Evolutionary conservation across 2,797 vertebrate species (phyloP), one percentile per base, ranked within the genome.

Genomic region (Malurus leucopterus): DNA sequence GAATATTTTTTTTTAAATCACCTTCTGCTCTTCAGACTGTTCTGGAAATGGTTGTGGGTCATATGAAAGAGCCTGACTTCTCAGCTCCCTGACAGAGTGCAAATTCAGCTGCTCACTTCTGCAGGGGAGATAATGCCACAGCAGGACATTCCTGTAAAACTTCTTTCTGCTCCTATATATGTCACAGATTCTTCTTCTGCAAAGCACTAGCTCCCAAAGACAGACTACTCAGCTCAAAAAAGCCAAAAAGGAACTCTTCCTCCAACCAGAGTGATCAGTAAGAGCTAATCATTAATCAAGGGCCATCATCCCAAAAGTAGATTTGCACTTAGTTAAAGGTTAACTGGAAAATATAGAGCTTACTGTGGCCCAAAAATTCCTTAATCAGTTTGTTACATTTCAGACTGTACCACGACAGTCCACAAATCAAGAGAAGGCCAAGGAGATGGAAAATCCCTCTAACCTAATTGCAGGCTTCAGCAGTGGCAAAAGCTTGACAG

Each of bases 51-150:
- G 63, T 63, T 3, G 1, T 63, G 86, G 74, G 73, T 92, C 63
- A 20, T 47, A 40, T 13, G 59, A 83, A 83, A 77, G 75, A 90
- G 76, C 58, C 63, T 49, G 65, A 85, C 47, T 89, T 67, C 88
- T 70, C 80, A 85, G 75, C 34, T 43, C 53, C 55, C 62, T 85
- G 82, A 63, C 63, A 90, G 78, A 71, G 78, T 78, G 70, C 84
- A 92, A 86, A 93, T 94, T 91, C 88, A 89, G 86, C 63, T 84
- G 79, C 89, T 90, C 73, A 58, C 87, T 88, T 90, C 87, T 5
- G 5, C 63, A n/a, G 64, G 24, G 61, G 53, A 91, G 79, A 91
- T 73, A 93, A 88, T 78, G 89, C 73, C 92, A 88, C 87, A 92
- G 89, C 85, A 88, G 82, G 82, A 34, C 64, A 53, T 63, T 72